A percentile compares a stretch with the other conserved stretches of the same genome.
Conservation (phyloP, 2,797 vertebrate species). For the Poecilia velifera region DNA sequence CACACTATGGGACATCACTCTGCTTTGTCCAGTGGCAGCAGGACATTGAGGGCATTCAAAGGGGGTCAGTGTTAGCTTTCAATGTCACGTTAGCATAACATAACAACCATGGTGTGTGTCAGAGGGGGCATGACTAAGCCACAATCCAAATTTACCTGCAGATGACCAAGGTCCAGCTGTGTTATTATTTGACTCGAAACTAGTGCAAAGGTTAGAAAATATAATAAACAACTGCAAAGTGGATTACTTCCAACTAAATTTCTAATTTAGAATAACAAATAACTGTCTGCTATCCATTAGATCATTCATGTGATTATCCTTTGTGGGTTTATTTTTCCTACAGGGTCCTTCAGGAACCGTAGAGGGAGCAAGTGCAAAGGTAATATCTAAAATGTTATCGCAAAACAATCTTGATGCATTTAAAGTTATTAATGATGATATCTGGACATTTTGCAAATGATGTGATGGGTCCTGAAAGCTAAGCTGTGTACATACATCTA, state of each 20-base stretch:
- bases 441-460: constrained; percentile 41
- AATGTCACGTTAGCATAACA: constrained; percentile 66
- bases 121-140: constrained; percentile 47
- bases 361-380: constrained; percentile 62
- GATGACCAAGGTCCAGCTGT: constrained; percentile 18
- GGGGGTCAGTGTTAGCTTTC: constrained; percentile 58
- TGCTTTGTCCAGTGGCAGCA: constrained; percentile 59
- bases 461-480: constrained; percentile 61
- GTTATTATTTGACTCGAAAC: constrained; percentile 17
- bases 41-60: constrained; percentile 41
- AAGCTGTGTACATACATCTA: constrained; percentile 27
- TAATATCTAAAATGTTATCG: constrained; percentile 57
- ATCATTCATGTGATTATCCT: constrained; percentile 5
- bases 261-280: background rate
- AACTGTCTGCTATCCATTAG: background rate
- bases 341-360: constrained; percentile 60
- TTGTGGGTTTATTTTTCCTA: constrained; percentile 45
- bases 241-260: background rate
- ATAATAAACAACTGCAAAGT: constrained; percentile 11
- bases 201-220: constrained; percentile 41
- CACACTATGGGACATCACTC: constrained; percentile 64
- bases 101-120: constrained; percentile 40
- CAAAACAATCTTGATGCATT: constrained; percentile 51
- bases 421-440: constrained; percentile 44
- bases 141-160: constrained; percentile 42